These are phyloP conservation scores for Drosophila aldrichi DNA, from an alignment of 2,888 invertebrate species.

Conservation along the genomic window DNA sequence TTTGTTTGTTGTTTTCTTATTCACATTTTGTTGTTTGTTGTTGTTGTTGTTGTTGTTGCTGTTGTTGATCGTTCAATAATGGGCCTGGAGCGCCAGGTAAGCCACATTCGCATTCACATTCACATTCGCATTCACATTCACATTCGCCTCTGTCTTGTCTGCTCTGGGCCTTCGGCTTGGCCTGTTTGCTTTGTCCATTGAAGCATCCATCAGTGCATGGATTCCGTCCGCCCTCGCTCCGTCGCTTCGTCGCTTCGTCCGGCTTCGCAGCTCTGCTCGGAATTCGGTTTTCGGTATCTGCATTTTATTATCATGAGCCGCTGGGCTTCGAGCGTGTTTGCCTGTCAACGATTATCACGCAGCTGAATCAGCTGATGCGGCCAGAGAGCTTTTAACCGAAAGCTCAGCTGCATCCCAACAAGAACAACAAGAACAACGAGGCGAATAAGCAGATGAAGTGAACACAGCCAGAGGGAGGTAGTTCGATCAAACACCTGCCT, in stretches of 20 bases:
- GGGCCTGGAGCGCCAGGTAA: slow-evolving; percentile 75
- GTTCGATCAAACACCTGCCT: not conserved
- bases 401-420: slow-evolving; percentile 5
- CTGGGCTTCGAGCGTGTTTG: slow-evolving; percentile 55
- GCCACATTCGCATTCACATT: slow-evolving; percentile 49
- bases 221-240: slow-evolving; percentile 1
- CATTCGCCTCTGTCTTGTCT: slow-evolving; percentile 27
- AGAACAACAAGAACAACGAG: not conserved
- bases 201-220: slow-evolving; percentile 48
- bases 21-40: slow-evolving; percentile 10
- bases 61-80: slow-evolving; percentile 64
- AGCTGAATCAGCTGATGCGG: slow-evolving; percentile 23
- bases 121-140: slow-evolving; percentile 8
- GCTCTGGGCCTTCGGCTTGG: slow-evolving; percentile 35
- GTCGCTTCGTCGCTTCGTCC: too few relatives aligned
- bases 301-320: slow-evolving; percentile 64
- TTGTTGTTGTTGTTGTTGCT: slow-evolving; percentile 26
- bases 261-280: not conserved
- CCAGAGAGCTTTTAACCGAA: slow-evolving; percentile 14
- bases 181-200: slow-evolving; percentile 50
- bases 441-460: not conserved
- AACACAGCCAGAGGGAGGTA: not conserved
- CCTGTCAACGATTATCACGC: slow-evolving; percentile 32
- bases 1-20: slow-evolving; percentile 41
- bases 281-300: slow-evolving; percentile 53